Evolutionary conservation across 2,113 vertebrate species (phyloP).

Genomic region (Eidolon helvum): DNA sequence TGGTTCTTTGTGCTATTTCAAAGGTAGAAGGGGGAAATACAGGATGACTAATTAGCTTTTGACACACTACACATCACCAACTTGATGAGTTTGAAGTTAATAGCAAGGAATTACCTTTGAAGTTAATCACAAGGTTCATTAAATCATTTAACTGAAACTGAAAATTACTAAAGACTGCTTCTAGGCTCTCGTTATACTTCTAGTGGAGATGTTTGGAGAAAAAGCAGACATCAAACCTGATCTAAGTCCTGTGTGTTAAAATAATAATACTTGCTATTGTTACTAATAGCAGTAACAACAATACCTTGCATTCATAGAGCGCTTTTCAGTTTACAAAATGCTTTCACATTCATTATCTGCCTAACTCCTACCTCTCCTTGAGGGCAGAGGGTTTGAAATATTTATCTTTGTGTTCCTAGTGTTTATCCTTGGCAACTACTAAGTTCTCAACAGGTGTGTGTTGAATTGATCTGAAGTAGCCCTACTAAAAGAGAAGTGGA

Average conservation of each 20-base stretch:
- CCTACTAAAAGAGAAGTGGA: not conserved
- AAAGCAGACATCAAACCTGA: not conserved
- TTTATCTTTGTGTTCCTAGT: slow-evolving; percentile 16
- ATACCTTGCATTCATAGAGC: not conserved
- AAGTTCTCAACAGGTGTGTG: not conserved
- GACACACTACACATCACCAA: not conserved
- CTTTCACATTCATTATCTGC: slow-evolving; percentile 8
- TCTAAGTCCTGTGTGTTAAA: not conserved
- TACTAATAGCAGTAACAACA: not conserved
- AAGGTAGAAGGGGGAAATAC: not conserved
- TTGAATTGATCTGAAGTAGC: not conserved
- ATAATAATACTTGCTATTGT: not conserved
- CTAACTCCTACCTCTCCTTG: not conserved
- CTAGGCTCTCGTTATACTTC: not conserved
- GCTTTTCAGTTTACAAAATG: slow-evolving; percentile 41
- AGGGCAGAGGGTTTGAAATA: slow-evolving; percentile 7
- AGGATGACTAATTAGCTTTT: not conserved
- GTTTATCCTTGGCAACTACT: not conserved
- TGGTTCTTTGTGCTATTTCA: not conserved
- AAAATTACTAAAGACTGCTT: not conserved
- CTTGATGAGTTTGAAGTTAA: slow-evolving; percentile 18
- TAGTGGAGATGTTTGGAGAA: not conserved
- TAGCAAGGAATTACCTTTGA: slow-evolving; percentile 12
- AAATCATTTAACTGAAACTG: slow-evolving; percentile 4
- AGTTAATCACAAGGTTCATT: not conserved